Evolutionary conservation across 2,888 invertebrate species (phyloP), one percentile per base, ranked within the genome.

Genomic region (Chymomyza fuscimana): DNA sequence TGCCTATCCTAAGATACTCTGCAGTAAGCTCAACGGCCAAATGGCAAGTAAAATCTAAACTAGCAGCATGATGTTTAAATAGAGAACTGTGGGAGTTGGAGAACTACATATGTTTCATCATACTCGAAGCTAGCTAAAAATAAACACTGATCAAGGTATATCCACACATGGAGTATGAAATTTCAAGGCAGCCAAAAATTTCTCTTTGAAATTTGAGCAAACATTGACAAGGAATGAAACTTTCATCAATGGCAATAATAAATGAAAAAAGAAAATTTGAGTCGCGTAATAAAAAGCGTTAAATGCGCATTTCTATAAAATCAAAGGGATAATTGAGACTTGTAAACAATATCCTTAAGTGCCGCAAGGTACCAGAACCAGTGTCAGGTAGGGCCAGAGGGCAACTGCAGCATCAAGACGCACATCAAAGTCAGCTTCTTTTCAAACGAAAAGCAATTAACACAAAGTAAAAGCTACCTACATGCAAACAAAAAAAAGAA

Each of bases 291-390:
- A 46, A 46, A 46, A 46, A 32, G 32, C 32, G 32, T 32, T 32
- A 32, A 32, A 32, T 32, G 32, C 56, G 72, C 73, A 70, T 81
- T n/a, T 74, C 63, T 68, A 65, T 64, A 54, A 65, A 78, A 79
- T 75, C 77, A 79, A 84, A 86, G 80, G 81, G 77, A 86, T 82
- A 88, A 88, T 87, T 86, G 84, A 86, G 88, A 86, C 81, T 76
- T 79, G 82, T 80, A 82, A 81, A 88, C 82, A 87, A 87, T 88
- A 88, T 81, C 76, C 82, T 77, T 79, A 78, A 86, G 82, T 78
- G 80, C 76, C 52, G 46, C 52, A 60, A 64, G 70, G 66, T 67
- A 70, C 36, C 71, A 72, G 5, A 32, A 51, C 0, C 5, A 15
- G 51, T 15, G 15, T 25, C 22, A 56, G 12, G 1, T 56, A 0